Conservation (phyloP, 2,888 invertebrate species). For the Coelinius sp. region DNA sequence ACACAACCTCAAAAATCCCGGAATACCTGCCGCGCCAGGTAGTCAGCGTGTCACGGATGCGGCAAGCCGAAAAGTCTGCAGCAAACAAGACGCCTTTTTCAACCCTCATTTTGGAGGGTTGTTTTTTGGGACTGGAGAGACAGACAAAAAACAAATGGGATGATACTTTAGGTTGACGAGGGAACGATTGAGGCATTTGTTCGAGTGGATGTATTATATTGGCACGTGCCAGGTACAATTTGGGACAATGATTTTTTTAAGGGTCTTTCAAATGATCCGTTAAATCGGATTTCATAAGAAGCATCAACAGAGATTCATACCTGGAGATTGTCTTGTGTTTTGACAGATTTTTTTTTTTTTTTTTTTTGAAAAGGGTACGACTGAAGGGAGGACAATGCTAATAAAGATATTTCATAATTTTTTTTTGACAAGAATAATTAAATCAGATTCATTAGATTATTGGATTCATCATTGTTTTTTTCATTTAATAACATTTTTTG, state of each 20-base stretch:
- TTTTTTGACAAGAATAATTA: no score
- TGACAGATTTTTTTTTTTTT: conserved; percentile 2
- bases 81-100: conserved; percentile 45
- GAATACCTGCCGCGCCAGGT: conserved; percentile 46
- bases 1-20: conserved; percentile 18
- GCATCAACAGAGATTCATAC: background rate
- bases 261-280: conserved; percentile 46
- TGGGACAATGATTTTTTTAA: conserved; percentile 33
- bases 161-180: conserved; percentile 34
- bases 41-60: conserved; percentile 23
- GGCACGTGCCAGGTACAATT: conserved; percentile 48
- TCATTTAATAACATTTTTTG: no score
- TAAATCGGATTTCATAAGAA: conserved; percentile 45
- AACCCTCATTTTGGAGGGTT: conserved; percentile 19
- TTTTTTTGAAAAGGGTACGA: background rate
- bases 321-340: background rate
- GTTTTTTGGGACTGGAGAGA: background rate
- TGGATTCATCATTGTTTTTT: no score
- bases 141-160: conserved; percentile 10
- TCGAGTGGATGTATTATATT: conserved; percentile 26
- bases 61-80: conserved; percentile 43
- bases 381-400: background rate
- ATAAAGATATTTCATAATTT: no score
- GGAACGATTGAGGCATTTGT: conserved; percentile 26
- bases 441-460: no score